phyloP scores from a whole-genome alignment of 2,888 invertebrate genomes.

The Taenaris catops region DNA sequence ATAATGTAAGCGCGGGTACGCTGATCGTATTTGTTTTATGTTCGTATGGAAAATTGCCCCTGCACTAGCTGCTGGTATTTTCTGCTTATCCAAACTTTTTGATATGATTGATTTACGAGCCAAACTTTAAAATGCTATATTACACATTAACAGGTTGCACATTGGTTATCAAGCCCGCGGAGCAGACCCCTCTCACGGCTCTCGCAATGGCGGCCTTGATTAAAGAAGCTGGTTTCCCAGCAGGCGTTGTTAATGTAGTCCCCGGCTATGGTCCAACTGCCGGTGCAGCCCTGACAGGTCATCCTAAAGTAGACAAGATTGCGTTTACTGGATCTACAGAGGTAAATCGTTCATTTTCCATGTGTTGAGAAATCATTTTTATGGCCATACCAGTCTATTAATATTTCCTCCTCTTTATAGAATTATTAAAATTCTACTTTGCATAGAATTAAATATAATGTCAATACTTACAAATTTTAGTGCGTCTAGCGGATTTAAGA shows the following conservation, averaged over 20 bases:
- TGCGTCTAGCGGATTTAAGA: too few species aligned
- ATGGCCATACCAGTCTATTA: too few species aligned
- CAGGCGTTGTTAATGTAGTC: conserved; percentile 94
- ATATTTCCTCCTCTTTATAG: too few species aligned
- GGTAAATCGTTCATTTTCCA: conserved; percentile 30
- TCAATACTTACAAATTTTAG: too few species aligned
- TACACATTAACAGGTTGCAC: conserved; percentile 81
- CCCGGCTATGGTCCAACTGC: conserved; percentile 91
- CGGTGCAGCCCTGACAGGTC: conserved; percentile 87
- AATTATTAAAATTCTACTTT: too few species aligned
- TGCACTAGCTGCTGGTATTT: conserved; percentile 83
- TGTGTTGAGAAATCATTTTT: not conserved
- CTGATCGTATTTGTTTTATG: too few species aligned
- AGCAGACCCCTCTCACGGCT: conserved; percentile 96
- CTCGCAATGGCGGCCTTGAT: conserved; percentile 91
- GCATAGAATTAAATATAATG: too few species aligned
- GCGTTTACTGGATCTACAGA: conserved; percentile 85
- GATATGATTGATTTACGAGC: not conserved
- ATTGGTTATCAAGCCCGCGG: conserved; percentile 94
- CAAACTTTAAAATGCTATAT: not conserved
- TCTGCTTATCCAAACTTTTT: conserved; percentile 8
- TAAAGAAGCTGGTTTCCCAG: conserved; percentile 94
- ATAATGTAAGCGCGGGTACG: too few species aligned
- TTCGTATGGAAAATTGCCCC: conserved; percentile 96
- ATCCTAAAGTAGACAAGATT: conserved; percentile 90